Evolutionary conservation across 2,113 vertebrate species (phyloP), one percentile per base, ranked within the genome.

Genomic region (Zootoca vivipara): DNA sequence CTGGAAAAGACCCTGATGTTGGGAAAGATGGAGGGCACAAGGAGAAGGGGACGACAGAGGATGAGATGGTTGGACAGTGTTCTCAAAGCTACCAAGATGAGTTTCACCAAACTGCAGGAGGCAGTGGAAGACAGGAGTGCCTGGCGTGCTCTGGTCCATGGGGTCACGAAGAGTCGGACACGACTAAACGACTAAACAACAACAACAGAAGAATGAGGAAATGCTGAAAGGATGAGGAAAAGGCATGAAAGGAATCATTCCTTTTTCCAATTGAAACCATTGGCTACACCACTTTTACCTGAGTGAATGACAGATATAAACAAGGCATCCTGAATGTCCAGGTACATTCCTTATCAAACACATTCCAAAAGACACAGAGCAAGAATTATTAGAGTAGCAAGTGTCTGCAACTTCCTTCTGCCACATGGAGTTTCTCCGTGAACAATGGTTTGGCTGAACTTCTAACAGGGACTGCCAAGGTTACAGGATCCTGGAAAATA

Each of bases 371-470:
- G 69, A 16, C 69, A 74, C 6, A 65, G 6, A 83, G 58, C 73
- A 83, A 58, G 10, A 52, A 58, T 30, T 28, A 6, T 75, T 46
- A 78, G 42, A 90, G 70, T 52, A 69, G 3, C 20, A 42, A 74
- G 18, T 65, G 35, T 40, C n/a, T 80, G 52, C 87, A 62, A 7
- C 52, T 65, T 85, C 78, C 78, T 74, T 67, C 18, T 38, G 33
- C 16, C 52, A 80, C 52, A 30, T 13, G 30, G 77, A 38, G 15
- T 67, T 73, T 75, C 78, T 75, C 77, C 72, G 73, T 75, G 73
- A 89, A 86, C 15, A 30, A 75, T 24, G 62, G 64, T 58, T 86
- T 90, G 78, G 89, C 84, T 58, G 20, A 2, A 82, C 46, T 62
- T 87, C 46, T 87, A 73, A 56, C 20, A 40, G 20, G 64, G 28